These are phyloP conservation scores for Acrocephalus kingi DNA, from an alignment of 2,113 vertebrate species.

Conservation along the genomic window DNA sequence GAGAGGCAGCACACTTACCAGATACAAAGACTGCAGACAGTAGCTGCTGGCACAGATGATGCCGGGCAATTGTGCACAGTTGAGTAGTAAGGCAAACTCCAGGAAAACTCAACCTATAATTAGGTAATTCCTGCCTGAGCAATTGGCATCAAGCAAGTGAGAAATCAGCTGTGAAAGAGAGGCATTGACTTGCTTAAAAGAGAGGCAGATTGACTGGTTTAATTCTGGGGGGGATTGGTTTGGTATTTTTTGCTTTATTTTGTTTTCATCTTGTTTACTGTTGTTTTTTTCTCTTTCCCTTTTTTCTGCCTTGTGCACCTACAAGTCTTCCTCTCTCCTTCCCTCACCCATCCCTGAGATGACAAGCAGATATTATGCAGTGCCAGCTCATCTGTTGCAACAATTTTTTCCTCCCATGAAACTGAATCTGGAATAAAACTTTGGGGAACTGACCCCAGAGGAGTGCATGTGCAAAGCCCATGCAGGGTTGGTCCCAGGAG, in stretches of 20 bases:
- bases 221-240: not conserved
- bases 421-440: not conserved
- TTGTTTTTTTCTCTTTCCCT: not conserved
- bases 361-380: not conserved
- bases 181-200: not conserved
- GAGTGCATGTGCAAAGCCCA: accelerated
- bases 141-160: not conserved
- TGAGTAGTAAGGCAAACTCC: not conserved
- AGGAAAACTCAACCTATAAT: not conserved
- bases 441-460: not conserved
- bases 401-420: not conserved
- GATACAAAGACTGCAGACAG: not conserved
- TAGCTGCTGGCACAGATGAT: not conserved
- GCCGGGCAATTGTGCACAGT: not conserved
- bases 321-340: not conserved
- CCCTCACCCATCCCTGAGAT: not conserved
- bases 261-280: not conserved
- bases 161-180: not conserved
- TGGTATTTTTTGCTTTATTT: not conserved
- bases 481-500: not conserved
- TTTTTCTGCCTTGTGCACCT: not conserved
- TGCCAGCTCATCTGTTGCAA: not conserved
- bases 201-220: not conserved
- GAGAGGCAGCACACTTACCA: not conserved
- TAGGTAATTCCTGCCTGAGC: not conserved